These are phyloP conservation scores for Tetragnatha versicolor DNA, from an alignment of 1,140 invertebrate genomes.

Conservation along the genomic window DNA sequence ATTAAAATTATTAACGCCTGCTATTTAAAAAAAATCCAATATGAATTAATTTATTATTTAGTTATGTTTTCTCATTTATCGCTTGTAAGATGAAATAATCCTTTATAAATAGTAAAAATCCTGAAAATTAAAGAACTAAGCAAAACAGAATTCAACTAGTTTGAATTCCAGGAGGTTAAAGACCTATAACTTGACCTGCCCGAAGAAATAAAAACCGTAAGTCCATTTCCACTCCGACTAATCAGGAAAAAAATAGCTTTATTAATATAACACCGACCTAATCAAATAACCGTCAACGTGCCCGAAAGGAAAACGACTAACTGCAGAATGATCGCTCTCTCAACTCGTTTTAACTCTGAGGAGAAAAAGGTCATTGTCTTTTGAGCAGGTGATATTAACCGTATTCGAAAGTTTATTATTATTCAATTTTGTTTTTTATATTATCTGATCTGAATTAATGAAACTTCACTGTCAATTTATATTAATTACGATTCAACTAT, in stretches of 20 bases:
- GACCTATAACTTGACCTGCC: conserved; percentile 20
- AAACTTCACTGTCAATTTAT: too few relatives aligned
- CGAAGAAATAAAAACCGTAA: background rate
- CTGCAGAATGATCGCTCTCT: background rate
- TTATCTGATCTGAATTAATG: too few relatives aligned
- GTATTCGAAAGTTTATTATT: too few relatives aligned
- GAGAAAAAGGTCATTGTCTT: too few relatives aligned
- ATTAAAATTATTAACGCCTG: too few relatives aligned
- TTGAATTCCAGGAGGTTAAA: background rate
- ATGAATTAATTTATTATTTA: background rate
- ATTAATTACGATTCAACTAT: too few relatives aligned
- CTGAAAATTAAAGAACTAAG: background rate
- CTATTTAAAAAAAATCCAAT: too few relatives aligned
- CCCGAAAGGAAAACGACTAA: background rate
- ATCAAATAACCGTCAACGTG: background rate
- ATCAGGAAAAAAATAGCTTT: background rate
- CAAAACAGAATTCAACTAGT: background rate
- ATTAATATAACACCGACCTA: background rate
- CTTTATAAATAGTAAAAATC: background rate
- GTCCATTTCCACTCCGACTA: too few relatives aligned
- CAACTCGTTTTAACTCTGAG: background rate
- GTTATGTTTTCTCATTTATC: too few relatives aligned
- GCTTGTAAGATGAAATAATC: background rate
- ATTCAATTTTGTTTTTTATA: too few relatives aligned
- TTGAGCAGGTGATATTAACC: too few relatives aligned